phyloP scores from a whole-genome alignment of 2,888 invertebrate species.

The Ophion ventricosus region DNA sequence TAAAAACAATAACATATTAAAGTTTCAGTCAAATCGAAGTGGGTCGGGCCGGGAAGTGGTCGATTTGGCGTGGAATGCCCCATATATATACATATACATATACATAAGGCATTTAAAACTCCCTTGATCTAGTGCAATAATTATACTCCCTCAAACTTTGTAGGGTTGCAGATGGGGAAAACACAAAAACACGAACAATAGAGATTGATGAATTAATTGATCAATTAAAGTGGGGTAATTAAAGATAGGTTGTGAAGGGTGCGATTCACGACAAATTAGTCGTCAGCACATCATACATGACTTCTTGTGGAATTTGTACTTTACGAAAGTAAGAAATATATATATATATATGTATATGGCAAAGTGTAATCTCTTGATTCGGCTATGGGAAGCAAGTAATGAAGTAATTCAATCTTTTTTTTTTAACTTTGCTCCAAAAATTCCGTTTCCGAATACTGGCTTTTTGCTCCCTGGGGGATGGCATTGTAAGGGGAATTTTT shows the following conservation, averaged over 20 bases:
- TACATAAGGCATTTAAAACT: constrained; percentile 19
- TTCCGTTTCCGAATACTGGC: neutral
- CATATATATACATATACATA: too few species aligned
- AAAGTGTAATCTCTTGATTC: neutral
- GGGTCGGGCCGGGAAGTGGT: too few species aligned
- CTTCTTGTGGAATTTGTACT: neutral
- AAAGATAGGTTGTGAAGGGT: neutral
- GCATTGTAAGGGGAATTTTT: neutral
- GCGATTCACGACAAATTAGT: neutral
- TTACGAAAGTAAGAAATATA: neutral
- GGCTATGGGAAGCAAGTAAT: neutral
- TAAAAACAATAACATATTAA: too few species aligned
- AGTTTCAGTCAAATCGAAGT: too few species aligned
- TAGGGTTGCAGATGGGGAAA: neutral
- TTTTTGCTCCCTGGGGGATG: neutral
- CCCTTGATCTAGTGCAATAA: constrained; percentile 30
- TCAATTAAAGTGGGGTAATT: neutral
- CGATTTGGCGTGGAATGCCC: too few species aligned
- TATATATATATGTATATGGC: neutral
- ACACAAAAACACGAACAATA: constrained; percentile 1
- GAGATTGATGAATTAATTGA: constrained; percentile 16
- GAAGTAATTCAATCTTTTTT: neutral
- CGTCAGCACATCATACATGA: constrained; percentile 1
- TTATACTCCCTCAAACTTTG: constrained; percentile 18
- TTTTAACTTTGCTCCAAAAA: neutral